Base-by-base conservation (phyloP, 2,888 invertebrate species). In the Aelia acuminata region DNA sequence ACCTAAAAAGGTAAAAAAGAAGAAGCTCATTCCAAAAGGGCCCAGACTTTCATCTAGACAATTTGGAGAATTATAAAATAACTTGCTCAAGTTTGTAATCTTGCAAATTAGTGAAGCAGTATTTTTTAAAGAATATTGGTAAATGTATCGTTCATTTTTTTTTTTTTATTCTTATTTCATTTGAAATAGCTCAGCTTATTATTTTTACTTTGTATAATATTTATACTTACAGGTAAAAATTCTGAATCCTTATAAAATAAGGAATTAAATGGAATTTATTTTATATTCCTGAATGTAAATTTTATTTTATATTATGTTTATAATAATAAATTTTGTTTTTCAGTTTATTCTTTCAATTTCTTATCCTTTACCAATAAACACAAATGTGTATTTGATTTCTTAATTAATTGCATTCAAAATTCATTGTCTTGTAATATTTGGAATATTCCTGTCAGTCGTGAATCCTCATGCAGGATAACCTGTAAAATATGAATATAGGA, bases 1-100 rank as follows among this genome's bases (percentile, higher is more conserved):
- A 53, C 57, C 43, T 3, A 88, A 89, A 84, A 88, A 89, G 31
- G 84, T 84, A 10, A 89, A 89, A 70, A 90, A 90, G 84, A 89
- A 89, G 63, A 89, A 88, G 86, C 53, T 85, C n/a, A 31, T 90
- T 75, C 90, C 89, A 11, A 85, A 86, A 70, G 90, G 90, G 22
- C 90, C 90, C 47, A 89, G 90, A 87, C 84, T 90, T 47, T 89
- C 90, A 5, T 47, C 88, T 31, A 88, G 80, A 31, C 88, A 89
- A 50, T 49, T 84, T 26, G 89, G 88, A 26, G 88, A 88, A 85
- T 70, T 75, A 48, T 85, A 50, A 85, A 49, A 48, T 31, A n/a
- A 50, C 31, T 49, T 80, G 80, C 84, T 84, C 84, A 84, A 84
- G 18, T 35, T 70, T 70, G 20, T 70, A 35, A 5, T 0, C 18